These are phyloP conservation scores for Isotomurus palustris DNA, from an alignment of 2,888 invertebrate genomes.

Conservation along the genomic window DNA sequence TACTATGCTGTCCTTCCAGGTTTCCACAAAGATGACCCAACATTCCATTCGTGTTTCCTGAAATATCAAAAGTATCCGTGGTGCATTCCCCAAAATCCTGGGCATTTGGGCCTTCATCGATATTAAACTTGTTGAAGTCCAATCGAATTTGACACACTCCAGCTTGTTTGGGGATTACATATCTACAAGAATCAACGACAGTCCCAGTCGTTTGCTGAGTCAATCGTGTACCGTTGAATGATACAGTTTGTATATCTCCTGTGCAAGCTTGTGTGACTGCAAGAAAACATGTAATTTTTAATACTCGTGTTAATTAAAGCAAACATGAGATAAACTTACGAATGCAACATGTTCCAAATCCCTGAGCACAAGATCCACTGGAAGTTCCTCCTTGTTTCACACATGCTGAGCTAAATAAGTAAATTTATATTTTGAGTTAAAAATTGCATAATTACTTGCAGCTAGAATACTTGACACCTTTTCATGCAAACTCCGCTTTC, in stretches of 20 bases:
- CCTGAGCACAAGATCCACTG: slow-evolving; percentile 28
- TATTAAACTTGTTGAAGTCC: slow-evolving; percentile 34
- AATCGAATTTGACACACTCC: slow-evolving; percentile 42
- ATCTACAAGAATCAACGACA: slow-evolving; percentile 25
- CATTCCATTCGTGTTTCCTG: slow-evolving; percentile 29
- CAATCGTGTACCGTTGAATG: slow-evolving; percentile 36
- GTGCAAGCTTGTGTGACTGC: too few relatives aligned
- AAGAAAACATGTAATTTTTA: too few relatives aligned
- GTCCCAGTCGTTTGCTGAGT: slow-evolving; percentile 8
- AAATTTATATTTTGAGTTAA: too few relatives aligned
- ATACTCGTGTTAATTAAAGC: too few relatives aligned
- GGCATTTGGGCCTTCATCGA: slow-evolving; percentile 27
- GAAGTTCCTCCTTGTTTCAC: slow-evolving; percentile 12
- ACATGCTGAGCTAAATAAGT: too few relatives aligned
- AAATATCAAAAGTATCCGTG: slow-evolving; percentile 31
- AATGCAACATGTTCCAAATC: slow-evolving; percentile 37
- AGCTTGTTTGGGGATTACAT: slow-evolving; percentile 30
- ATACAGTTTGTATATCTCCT: slow-evolving; percentile 21
- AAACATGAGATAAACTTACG: slow-evolving; percentile 18
- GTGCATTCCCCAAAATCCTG: slow-evolving; percentile 29
- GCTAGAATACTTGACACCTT: too few relatives aligned
- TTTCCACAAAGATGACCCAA: slow-evolving; percentile 39
- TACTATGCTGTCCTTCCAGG: slow-evolving; percentile 39
- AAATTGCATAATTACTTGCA: too few relatives aligned
- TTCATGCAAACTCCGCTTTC: too few relatives aligned